phyloP scores from a whole-genome alignment of 2,888 invertebrate species.

The Athalia circularis region DNA sequence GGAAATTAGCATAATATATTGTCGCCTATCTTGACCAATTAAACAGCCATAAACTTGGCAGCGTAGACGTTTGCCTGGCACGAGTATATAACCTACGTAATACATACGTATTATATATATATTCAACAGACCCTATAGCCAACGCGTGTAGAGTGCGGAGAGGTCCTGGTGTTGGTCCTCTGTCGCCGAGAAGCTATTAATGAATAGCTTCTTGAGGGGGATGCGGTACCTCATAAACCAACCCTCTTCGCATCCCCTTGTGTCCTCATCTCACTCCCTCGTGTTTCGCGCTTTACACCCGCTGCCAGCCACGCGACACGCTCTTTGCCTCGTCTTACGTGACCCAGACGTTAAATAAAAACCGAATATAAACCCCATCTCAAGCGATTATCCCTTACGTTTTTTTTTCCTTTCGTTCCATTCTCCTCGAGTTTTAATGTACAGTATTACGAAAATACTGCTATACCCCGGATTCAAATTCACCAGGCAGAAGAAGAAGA shows the following conservation, averaged over 20 bases:
- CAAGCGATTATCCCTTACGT: background rate
- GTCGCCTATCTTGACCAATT: constrained; percentile 61
- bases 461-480: too few species aligned
- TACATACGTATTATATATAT: constrained; percentile 49
- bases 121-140: constrained; percentile 3
- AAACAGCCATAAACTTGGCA: constrained; percentile 67
- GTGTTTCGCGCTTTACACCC: background rate
- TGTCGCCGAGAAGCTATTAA: constrained; percentile 63
- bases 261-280: constrained; percentile 14
- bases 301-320: constrained; percentile 49
- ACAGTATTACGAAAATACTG: too few species aligned
- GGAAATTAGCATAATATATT: constrained; percentile 66
- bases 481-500: background rate
- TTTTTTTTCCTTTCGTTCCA: background rate
- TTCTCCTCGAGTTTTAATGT: too few species aligned
- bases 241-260: constrained; percentile 54
- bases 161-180: constrained; percentile 50
- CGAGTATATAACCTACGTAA: constrained; percentile 56
- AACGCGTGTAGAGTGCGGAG: constrained; percentile 41
- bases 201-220: constrained; percentile 64
- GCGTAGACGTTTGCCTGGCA: constrained; percentile 34
- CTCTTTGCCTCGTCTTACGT: constrained; percentile 41
- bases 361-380: background rate
- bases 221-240: constrained; percentile 64
- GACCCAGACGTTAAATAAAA: constrained; percentile 34